phyloP scores from a whole-genome alignment of 2,888 invertebrate species.

The Caenorhabditis auriculariae region DNA sequence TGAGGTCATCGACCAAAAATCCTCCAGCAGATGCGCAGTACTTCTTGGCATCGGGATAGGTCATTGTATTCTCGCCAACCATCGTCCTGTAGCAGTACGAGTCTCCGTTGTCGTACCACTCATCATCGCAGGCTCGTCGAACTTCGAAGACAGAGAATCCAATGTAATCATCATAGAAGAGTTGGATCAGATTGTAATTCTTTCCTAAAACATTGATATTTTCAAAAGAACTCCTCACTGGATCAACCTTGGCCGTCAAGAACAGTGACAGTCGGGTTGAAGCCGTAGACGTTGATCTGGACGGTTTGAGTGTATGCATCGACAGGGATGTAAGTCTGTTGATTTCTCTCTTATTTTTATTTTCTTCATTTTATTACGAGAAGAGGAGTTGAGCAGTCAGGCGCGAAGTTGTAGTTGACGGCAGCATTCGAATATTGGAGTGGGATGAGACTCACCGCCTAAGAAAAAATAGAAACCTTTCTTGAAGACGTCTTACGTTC shows the following conservation, averaged over 20 bases:
- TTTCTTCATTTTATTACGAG: neutral
- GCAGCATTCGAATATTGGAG: slow-evolving; percentile 32
- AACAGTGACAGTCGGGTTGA: slow-evolving; percentile 15
- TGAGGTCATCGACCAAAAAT: slow-evolving; percentile 45
- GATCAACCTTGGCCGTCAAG: slow-evolving; percentile 20
- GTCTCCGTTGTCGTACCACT: slow-evolving; percentile 36
- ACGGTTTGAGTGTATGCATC: slow-evolving; percentile 48
- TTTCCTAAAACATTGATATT: no score
- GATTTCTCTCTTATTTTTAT: no score
- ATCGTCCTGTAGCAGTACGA: slow-evolving; percentile 38
- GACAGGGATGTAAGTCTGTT: slow-evolving; percentile 42
- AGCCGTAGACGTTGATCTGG: slow-evolving; percentile 27
- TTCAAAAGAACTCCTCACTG: no score
- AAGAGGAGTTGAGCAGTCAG: slow-evolving; percentile 22
- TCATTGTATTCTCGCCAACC: slow-evolving; percentile 6
- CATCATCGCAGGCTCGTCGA: slow-evolving; percentile 39
- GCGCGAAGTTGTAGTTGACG: slow-evolving; percentile 17
- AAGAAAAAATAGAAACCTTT: neutral
- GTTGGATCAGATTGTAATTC: no score
- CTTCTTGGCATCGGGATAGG: slow-evolving; percentile 33
- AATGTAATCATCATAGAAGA: slow-evolving; percentile 27
- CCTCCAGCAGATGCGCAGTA: slow-evolving; percentile 39
- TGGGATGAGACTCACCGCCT: slow-evolving; percentile 31
- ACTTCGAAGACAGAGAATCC: slow-evolving; percentile 32
- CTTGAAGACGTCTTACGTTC: slow-evolving; percentile 4